A percentile compares a stretch with the other conserved stretches of the same genome.
phyloP scores from a whole-genome alignment of 2,797 vertebrate genomes.

The Acipenser oxyrinchus region DNA sequence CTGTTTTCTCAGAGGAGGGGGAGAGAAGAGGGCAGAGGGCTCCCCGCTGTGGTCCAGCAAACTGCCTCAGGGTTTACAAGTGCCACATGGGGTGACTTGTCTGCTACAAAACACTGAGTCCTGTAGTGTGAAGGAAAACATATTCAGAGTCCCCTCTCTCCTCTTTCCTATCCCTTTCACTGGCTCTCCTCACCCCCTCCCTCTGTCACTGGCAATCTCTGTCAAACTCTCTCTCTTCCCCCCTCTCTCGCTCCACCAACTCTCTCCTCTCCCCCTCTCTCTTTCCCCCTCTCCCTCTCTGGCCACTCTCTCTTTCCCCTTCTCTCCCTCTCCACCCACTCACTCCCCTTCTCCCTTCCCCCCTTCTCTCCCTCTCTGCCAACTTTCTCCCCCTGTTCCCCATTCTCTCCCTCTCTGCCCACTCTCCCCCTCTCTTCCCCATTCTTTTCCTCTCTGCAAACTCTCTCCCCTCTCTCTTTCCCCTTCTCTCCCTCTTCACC shows the following conservation, averaged over 20 bases:
- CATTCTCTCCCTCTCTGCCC: not conserved
- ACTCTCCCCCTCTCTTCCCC: not conserved
- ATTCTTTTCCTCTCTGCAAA: constrained; percentile 1
- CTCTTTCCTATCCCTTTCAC: constrained; percentile 1
- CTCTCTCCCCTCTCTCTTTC: not conserved
- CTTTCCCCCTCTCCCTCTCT: constrained; percentile 22
- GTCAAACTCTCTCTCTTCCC: constrained; percentile 1
- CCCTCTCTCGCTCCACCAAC: constrained; percentile 5
- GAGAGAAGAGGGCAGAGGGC: too few species aligned
- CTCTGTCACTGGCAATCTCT: not conserved
- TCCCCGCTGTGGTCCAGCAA: too few species aligned
- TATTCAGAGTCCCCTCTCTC: not conserved
- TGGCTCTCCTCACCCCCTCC: not conserved
- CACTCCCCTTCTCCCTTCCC: not conserved
- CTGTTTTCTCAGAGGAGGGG: too few species aligned
- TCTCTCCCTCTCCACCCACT: constrained; percentile 18
- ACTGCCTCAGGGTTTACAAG: too few species aligned
- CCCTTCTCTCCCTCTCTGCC: not conserved
- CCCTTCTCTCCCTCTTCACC: not conserved
- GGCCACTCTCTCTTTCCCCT: constrained; percentile 14
- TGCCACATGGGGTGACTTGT: too few species aligned
- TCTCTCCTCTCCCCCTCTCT: constrained; percentile 5
- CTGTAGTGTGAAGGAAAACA: too few species aligned
- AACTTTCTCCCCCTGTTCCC: not conserved
- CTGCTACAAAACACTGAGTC: too few species aligned